Conservation (phyloP, 1,140 invertebrate genomes). For the Anastrepha obliqua region DNA sequence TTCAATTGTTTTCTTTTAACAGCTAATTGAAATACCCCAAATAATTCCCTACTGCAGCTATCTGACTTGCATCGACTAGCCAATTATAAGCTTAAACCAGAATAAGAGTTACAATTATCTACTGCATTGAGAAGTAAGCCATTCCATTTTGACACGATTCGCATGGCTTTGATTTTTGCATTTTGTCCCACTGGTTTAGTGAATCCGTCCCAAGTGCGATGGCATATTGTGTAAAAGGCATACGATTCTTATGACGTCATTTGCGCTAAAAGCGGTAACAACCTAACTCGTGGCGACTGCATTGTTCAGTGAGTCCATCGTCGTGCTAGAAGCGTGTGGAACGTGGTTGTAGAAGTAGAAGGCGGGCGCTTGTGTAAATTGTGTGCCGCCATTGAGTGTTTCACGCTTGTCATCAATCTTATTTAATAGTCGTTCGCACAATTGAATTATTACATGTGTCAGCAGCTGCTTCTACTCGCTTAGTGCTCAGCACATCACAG, state of each 20-base stretch:
- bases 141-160: too few species aligned
- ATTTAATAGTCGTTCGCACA: constrained; percentile 73
- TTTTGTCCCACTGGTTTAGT: too few species aligned
- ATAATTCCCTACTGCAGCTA: too few species aligned
- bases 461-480: constrained; percentile 58
- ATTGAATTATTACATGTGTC: constrained; percentile 73
- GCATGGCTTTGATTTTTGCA: too few species aligned
- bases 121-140: too few species aligned
- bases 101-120: too few species aligned
- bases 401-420: constrained; percentile 70
- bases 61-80: too few species aligned
- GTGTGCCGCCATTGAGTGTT: background rate
- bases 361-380: too few species aligned
- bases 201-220: background rate
- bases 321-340: background rate
- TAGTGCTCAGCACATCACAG: background rate
- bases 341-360: background rate
- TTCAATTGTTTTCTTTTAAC: too few species aligned
- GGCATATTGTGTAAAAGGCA: background rate
- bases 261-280: background rate
- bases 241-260: background rate
- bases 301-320: too few species aligned
- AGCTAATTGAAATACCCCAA: too few species aligned
- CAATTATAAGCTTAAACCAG: too few species aligned
- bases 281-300: background rate